phyloP scores from a whole-genome alignment of 2,797 vertebrate genomes.

The Lates japonicus region DNA sequence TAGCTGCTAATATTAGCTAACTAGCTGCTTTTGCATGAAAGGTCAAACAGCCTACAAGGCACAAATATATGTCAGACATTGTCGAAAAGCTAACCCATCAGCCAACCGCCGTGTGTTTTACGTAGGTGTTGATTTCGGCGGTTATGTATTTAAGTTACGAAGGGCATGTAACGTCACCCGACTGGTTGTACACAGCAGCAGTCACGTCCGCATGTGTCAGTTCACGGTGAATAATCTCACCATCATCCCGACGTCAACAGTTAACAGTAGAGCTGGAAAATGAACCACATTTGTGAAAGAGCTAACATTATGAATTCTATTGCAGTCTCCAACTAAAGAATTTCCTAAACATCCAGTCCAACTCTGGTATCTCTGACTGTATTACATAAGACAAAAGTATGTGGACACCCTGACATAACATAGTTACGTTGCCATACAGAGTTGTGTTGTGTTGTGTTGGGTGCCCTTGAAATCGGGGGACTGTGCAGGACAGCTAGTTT shows the following conservation, averaged over 20 bases:
- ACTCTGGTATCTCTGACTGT: neutral
- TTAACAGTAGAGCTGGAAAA: too few species aligned
- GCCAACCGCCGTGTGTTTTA: rapidly evolving
- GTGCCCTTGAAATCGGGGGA: neutral
- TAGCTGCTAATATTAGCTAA: slow-evolving; percentile 27
- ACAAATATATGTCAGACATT: neutral
- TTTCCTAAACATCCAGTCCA: neutral
- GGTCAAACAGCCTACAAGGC: slow-evolving; percentile 35
- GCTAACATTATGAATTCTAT: rapidly evolving
- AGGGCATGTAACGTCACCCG: neutral
- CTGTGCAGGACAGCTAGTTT: neutral
- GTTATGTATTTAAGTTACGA: neutral
- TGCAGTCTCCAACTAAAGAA: neutral
- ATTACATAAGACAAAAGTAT: neutral
- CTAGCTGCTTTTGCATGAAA: slow-evolving; percentile 15
- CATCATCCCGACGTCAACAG: neutral
- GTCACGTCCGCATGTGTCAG: slow-evolving; percentile 31
- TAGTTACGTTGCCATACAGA: too few species aligned
- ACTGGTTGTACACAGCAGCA: neutral
- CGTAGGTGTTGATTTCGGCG: neutral
- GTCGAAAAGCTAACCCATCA: neutral
- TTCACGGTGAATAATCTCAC: slow-evolving; percentile 15
- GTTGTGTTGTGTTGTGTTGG: neutral
- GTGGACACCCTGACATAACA: neutral
- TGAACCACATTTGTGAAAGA: neutral